A percentile compares a stretch with the other conserved stretches of the same genome.
Evolutionary conservation across 2,797 vertebrate genomes (phyloP).

Genomic region (Onychomys torridus): DNA sequence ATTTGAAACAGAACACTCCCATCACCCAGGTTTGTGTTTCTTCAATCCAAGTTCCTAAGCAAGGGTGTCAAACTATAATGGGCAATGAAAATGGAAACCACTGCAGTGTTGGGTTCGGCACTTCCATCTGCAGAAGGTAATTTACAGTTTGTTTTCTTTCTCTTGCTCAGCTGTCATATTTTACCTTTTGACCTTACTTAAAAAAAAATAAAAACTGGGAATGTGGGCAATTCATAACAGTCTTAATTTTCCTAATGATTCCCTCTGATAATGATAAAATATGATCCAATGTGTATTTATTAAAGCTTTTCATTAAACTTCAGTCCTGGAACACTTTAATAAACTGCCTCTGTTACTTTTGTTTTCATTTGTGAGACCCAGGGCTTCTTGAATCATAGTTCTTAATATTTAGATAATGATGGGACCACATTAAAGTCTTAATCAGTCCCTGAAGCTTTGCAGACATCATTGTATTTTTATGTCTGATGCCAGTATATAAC

Average conservation of each 20-base stretch:
- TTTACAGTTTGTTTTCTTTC: conserved; percentile 83
- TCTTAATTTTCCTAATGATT: conserved; percentile 78
- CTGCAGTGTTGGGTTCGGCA: conserved; percentile 76
- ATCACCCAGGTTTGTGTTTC: neutral
- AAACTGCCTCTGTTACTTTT: conserved; percentile 60
- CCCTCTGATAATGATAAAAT: conserved; percentile 79
- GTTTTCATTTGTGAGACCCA: conserved; percentile 79
- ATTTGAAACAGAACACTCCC: neutral
- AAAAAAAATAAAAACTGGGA: neutral
- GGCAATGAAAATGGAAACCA: conserved; percentile 71
- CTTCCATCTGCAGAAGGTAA: conserved; percentile 68
- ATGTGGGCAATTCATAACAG: conserved; percentile 76
- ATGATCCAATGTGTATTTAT: conserved; percentile 71
- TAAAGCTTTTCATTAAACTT: conserved; percentile 80
- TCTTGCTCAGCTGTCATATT: conserved; percentile 68
- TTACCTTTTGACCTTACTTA: conserved; percentile 78
- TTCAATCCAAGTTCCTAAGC: conserved; percentile 55
- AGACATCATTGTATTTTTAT: conserved; percentile 81
- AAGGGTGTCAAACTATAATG: conserved; percentile 4
- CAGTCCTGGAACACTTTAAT: conserved; percentile 69
- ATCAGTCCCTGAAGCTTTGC: conserved; percentile 81
- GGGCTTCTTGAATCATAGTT: conserved; percentile 75
- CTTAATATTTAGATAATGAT: conserved; percentile 84
- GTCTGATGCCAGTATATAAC: conserved; percentile 67
- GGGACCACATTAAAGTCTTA: conserved; percentile 81